A percentile compares a stretch with the other conserved stretches of the same genome.
Conservation (phyloP, 2,113 vertebrate genomes). For the Gavialis gangeticus region DNA sequence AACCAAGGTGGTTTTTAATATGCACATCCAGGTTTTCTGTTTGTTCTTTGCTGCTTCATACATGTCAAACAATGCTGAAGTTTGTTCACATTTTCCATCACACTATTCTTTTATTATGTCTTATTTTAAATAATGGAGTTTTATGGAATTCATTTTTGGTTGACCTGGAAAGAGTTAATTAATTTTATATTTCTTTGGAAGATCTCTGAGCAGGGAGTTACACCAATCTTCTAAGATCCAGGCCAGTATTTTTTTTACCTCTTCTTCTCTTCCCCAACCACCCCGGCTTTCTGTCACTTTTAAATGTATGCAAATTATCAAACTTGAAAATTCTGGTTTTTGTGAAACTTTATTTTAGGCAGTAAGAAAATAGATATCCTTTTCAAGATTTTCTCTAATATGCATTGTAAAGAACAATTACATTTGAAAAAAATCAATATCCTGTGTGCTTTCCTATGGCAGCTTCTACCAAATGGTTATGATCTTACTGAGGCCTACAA, state of each 20-base stretch:
- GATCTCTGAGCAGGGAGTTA: neutral
- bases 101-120: neutral
- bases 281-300: neutral
- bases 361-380: neutral
- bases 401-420: neutral
- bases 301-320: neutral
- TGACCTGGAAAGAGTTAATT: neutral
- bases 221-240: neutral
- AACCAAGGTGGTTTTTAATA: neutral
- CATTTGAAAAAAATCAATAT: neutral
- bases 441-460: neutral
- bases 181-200: neutral
- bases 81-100: neutral
- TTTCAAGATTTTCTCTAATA: neutral
- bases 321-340: neutral
- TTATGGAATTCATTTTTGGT: neutral
- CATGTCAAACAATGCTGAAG: neutral
- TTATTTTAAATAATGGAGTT: neutral
- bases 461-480: neutral
- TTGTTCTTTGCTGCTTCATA: neutral
- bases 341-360: neutral
- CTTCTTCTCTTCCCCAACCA: accelerated
- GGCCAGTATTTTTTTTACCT: neutral
- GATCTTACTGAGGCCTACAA: neutral
- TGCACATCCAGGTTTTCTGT: neutral